These are phyloP conservation scores for Gandaritis pyraliata DNA, from an alignment of 2,888 invertebrate species.

Conservation along the genomic window DNA sequence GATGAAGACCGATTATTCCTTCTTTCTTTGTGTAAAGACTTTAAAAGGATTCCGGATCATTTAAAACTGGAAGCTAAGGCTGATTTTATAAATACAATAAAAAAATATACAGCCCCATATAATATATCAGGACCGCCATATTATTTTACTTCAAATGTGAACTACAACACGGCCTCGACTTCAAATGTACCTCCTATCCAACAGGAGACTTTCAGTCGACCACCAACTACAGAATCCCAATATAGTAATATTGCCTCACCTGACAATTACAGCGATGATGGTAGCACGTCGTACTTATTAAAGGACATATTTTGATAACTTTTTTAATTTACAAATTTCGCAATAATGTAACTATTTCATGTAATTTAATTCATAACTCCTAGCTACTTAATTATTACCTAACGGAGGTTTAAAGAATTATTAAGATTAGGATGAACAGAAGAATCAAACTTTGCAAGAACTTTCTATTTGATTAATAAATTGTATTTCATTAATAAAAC, in stretches of 20 bases:
- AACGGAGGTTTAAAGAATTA: slow-evolving; percentile 20
- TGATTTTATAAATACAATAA: slow-evolving; percentile 24
- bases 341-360: slow-evolving; percentile 25
- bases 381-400: slow-evolving; percentile 21
- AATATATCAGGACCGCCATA: slow-evolving; percentile 25
- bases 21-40: slow-evolving; percentile 17
- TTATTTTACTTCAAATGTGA: slow-evolving; percentile 30
- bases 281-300: slow-evolving; percentile 19
- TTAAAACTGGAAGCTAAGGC: slow-evolving; percentile 15
- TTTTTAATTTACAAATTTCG: slow-evolving; percentile 26
- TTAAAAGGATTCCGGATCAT: slow-evolving; percentile 17
- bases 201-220: slow-evolving; percentile 29
- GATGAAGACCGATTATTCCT: slow-evolving; percentile 14
- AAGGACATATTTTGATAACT: slow-evolving; percentile 24
- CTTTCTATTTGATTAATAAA: slow-evolving; percentile 15
- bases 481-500: no score
- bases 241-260: slow-evolving; percentile 32
- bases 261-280: slow-evolving; percentile 30
- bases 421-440: slow-evolving; percentile 4
- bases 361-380: slow-evolving; percentile 27
- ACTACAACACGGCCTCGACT: slow-evolving; percentile 26
- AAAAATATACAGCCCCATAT: slow-evolving; percentile 26
- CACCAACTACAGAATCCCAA: slow-evolving; percentile 30
- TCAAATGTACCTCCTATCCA: slow-evolving; percentile 32
- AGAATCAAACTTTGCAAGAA: slow-evolving; percentile 13